Percentiles rank a stretch among this genome's conserved stretches.
Evolutionary conservation across 1,140 invertebrate species (phyloP).

Genomic region (Ceratina australensis): DNA sequence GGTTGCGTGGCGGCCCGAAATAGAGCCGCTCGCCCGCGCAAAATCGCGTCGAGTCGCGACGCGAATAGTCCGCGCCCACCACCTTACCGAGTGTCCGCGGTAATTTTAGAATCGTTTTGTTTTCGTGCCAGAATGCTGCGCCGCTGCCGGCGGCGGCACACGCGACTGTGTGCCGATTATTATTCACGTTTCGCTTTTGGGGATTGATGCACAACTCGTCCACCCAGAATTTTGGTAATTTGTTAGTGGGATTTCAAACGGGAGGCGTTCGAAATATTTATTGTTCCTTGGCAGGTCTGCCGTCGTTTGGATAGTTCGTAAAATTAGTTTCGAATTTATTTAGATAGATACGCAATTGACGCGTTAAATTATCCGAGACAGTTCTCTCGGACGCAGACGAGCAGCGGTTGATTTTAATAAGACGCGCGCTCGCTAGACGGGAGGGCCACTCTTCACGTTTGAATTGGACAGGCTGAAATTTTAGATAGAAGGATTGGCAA

Average conservation of each 20-base stretch:
- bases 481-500: not conserved
- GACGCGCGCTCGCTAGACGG: too few relatives aligned
- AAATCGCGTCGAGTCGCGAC: slow-evolving; percentile 73
- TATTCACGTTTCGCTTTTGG: not conserved
- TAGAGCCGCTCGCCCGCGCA: slow-evolving; percentile 76
- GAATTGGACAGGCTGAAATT: not conserved
- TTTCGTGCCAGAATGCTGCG: slow-evolving; percentile 61
- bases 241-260: too few relatives aligned
- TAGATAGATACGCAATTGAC: too few relatives aligned
- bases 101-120: slow-evolving; percentile 75
- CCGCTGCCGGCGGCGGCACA: slow-evolving; percentile 20
- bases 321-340: too few relatives aligned
- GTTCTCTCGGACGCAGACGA: not conserved
- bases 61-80: slow-evolving; percentile 78
- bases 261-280: too few relatives aligned
- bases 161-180: slow-evolving; percentile 12
- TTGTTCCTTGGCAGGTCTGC: too few relatives aligned
- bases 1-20: slow-evolving; percentile 78
- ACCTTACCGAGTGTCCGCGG: slow-evolving; percentile 60
- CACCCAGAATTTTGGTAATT: too few relatives aligned
- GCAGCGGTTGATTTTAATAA: too few relatives aligned
- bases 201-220: slow-evolving; percentile 19
- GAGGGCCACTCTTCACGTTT: too few relatives aligned
- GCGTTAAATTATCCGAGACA: not conserved
- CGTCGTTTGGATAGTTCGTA: too few relatives aligned